Evolutionary conservation across 2,888 invertebrate genomes (phyloP).

Genomic region (Folsomia manolachei): DNA sequence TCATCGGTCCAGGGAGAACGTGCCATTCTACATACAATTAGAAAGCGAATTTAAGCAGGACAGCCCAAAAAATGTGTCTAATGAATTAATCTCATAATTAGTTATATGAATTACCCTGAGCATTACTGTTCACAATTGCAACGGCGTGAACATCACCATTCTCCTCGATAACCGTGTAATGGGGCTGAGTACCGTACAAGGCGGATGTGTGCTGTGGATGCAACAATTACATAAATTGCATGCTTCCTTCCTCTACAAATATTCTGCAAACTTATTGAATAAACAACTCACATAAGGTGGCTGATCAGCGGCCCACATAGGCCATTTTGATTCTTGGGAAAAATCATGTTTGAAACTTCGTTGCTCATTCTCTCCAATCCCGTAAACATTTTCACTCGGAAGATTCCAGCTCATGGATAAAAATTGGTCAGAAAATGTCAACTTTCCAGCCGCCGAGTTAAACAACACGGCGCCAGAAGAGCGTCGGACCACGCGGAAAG

Average conservation of each 20-base stretch:
- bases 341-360: conserved; percentile 52
- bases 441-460: conserved; percentile 51
- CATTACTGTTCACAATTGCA: conserved; percentile 77
- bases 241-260: background rate
- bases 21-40: background rate
- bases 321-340: conserved; percentile 34
- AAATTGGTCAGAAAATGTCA: conserved; percentile 56
- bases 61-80: no score
- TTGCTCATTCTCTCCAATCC: conserved; percentile 56
- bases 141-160: conserved; percentile 71
- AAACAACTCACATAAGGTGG: conserved; percentile 31
- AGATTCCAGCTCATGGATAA: conserved; percentile 55
- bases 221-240: background rate
- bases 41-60: background rate
- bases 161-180: conserved; percentile 71
- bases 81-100: background rate
- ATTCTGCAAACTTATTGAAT: background rate
- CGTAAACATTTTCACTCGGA: conserved; percentile 54
- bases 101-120: conserved; percentile 58
- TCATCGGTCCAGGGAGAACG: conserved; percentile 61
- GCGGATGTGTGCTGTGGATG: conserved; percentile 55
- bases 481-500: conserved; percentile 38
- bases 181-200: conserved; percentile 77
- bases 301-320: conserved; percentile 38
- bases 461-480: conserved; percentile 42